Base-by-base conservation (phyloP, 2,797 vertebrate genomes). In the Chromis chromis region DNA sequence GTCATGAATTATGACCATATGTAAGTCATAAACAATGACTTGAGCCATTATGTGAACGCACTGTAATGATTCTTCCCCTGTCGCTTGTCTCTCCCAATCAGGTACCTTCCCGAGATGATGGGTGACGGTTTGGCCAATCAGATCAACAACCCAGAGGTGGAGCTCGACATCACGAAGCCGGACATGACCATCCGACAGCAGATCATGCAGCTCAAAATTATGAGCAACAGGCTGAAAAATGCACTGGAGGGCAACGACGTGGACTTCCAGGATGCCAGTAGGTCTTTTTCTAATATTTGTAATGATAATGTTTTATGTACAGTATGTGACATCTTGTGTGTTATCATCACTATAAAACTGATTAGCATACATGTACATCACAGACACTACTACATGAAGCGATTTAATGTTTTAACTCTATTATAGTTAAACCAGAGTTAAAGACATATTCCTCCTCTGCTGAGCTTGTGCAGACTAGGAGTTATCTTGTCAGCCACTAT, bases 141-240 rank as follows among this genome's bases (percentile, higher is more conserved):
- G 90, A 98, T 97, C 69, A 98, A 97, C 90, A 98, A 98, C 86
- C 97, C 97, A 0, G 97, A 98, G 58, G 97, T 98, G 82, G 97
- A 98, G 78, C 96, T 98, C 17, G 97, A 98, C 91, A 97, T 98
- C 91, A 98, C 97, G 53, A 98, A 98, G 84, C 97, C 97, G 0
- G 97, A 98, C 56, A 97, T 97, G 96, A 95, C 92, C 61, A 95
- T 98, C 82, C 94, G 97, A 19, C 97, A 97, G 78, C 97, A 98
- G 89, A 98, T 98, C 91, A 98, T 98, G 97, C 96, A 97, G 69
- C 91, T 98, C 0, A 97, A 97, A 88, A 96, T 98, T 82, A 98
- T 96, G 96, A 98, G 96, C 86, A 97, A 96, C 91, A 94, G 95
- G 3, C 92, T 98, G 83, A 96, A 95, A 48, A 96, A 96, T 0